These are phyloP conservation scores for Phortica magna DNA, from an alignment of 2,888 invertebrate species.

Conservation along the genomic window DNA sequence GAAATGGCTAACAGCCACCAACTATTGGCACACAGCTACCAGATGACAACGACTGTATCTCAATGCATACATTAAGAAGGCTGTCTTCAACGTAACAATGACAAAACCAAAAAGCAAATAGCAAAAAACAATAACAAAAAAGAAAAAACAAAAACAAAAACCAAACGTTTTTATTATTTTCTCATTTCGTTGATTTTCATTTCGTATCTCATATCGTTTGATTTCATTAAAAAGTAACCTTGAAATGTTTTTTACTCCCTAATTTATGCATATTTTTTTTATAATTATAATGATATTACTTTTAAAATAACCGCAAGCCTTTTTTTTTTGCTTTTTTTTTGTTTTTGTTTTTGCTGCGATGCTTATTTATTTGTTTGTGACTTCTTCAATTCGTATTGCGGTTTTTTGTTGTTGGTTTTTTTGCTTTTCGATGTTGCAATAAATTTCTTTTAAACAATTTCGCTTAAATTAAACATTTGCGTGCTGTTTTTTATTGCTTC, in stretches of 20 bases:
- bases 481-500: background rate
- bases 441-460: conserved; percentile 46
- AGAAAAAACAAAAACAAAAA: background rate
- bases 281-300: conserved; percentile 12
- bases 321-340: conserved; percentile 11
- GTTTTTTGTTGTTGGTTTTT: background rate
- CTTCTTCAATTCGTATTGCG: background rate
- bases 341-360: background rate
- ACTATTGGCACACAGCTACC: no score
- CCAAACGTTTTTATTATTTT: background rate
- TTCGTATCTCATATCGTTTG: conserved; percentile 27
- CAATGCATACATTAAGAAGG: no score
- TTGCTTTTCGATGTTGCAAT: conserved; percentile 31
- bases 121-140: no score
- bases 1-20: no score
- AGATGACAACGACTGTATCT: no score
- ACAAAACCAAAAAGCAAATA: no score
- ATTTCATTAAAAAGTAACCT: conserved; percentile 28
- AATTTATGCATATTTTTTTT: conserved; percentile 40
- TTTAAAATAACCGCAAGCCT: conserved; percentile 14
- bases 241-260: conserved; percentile 34
- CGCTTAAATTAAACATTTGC: conserved; percentile 44
- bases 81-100: no score
- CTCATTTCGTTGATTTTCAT: background rate
- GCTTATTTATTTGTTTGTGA: background rate